Base-by-base conservation (phyloP, 2,888 invertebrate genomes). In the Archaeoteleia sp. region DNA sequence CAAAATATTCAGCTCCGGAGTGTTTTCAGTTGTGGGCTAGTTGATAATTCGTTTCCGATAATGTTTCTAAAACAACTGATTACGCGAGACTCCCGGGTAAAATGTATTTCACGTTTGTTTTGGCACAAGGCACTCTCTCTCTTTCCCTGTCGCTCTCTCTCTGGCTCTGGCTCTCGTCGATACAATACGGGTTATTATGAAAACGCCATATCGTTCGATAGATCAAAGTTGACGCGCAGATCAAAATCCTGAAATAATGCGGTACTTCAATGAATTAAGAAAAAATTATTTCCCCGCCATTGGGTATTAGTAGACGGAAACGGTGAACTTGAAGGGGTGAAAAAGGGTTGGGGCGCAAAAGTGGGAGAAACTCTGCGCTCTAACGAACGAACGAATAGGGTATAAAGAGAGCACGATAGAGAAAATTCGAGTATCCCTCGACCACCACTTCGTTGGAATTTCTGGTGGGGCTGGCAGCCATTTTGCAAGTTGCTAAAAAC, bases 401-500 rank as follows among this genome's bases (percentile, higher is more conserved):
- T 80, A 80, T 80, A 82, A 84, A 84, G 82, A 83, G 84, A 81
- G 80, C 78, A 75, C 79, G 81, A 80, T 70, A 78, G 82, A 83
- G 83, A 84, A 85, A 85, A 83, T 84, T 83, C 79, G 81, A 79
- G 77, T 74, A 78, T 78, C 74, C 73, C 76, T 74, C 74, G 72
- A 74, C 74, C 73, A 73, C 70, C 73, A 71, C 77, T 60, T 67
- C 72, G 73, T 73, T 70, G 72, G 66, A 60, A 61, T 53, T 46
- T 34, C 71, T 66, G 77, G 81, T 79, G 80, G 82, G 80, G 79
- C 74, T 69, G 83, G 82, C 84, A 80, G 85, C 84, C 85, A 85
- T 85, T 85, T 85, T 85, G 84, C 75, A 74, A 82, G 80, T 77
- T 74, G 79, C 79, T 84, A 84, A 85, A 85, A 85, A 85, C 84